phyloP scores from a whole-genome alignment of 2,797 vertebrate species.

The Fundulus diaphanus region DNA sequence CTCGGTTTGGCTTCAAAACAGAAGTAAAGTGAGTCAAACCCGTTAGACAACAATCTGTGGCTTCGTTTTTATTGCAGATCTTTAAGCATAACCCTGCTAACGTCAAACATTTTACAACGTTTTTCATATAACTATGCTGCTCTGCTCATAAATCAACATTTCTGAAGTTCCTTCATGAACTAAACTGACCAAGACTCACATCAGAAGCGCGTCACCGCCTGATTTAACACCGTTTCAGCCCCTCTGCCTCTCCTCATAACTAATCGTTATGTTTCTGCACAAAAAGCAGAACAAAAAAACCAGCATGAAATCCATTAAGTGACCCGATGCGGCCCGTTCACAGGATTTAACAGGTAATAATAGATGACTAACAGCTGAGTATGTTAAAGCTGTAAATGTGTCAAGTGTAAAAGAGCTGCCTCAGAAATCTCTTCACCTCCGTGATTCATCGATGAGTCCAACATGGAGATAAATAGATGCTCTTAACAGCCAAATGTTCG shows the following conservation, averaged over 20 bases:
- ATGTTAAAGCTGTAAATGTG: neutral
- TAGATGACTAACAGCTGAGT: neutral
- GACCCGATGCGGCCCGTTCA: neutral
- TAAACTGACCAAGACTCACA: neutral
- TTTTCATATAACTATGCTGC: neutral
- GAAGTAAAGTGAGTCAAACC: neutral
- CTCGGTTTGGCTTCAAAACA: slow-evolving; percentile 21
- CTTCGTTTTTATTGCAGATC: neutral
- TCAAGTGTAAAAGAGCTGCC: slow-evolving; percentile 5
- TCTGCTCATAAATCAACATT: neutral
- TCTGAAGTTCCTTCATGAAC: neutral
- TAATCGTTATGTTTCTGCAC: too few relatives aligned
- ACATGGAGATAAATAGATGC: neutral
- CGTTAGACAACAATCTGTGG: too few relatives aligned
- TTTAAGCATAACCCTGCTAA: neutral
- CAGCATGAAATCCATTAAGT: neutral
- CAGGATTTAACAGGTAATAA: neutral
- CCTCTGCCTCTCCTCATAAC: too few relatives aligned
- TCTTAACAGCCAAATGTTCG: too few relatives aligned
- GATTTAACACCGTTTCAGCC: neutral
- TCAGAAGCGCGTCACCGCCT: neutral
- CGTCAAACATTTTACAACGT: neutral
- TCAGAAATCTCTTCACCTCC: slow-evolving; percentile 35
- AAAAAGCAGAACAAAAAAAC: neutral
- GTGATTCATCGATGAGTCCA: slow-evolving; percentile 24